Evolutionary conservation across 2,113 vertebrate species (phyloP).

Genomic region (Corythornis cristatus): DNA sequence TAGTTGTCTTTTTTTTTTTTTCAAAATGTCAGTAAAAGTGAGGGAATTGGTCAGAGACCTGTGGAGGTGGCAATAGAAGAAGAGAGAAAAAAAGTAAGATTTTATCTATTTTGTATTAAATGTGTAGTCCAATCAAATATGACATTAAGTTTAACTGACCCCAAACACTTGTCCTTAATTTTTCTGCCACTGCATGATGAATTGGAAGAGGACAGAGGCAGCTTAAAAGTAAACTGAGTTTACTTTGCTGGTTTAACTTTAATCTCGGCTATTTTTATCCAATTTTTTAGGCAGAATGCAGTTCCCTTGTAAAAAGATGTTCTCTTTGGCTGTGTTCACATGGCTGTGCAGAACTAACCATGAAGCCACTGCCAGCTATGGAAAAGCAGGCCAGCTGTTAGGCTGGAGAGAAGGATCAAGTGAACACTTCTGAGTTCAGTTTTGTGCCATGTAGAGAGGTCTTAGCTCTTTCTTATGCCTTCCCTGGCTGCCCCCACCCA

Average conservation of each 20-base stretch:
- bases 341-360: background rate
- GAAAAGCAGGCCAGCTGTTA: background rate
- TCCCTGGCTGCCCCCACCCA: background rate
- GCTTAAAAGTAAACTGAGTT: background rate
- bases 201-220: background rate
- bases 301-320: background rate
- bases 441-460: background rate
- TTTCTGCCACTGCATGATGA: background rate
- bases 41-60: background rate
- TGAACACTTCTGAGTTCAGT: background rate
- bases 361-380: background rate
- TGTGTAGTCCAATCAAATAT: background rate
- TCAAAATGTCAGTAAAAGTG: background rate
- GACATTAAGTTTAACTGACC: background rate
- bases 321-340: background rate
- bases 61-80: background rate
- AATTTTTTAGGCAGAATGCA: background rate
- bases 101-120: background rate
- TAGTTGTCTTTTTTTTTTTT: background rate
- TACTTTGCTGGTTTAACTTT: background rate
- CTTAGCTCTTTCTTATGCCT: background rate
- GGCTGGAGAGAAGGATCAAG: background rate
- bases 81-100: background rate
- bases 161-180: background rate
- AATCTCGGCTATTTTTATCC: background rate